Evolutionary conservation across 1,140 invertebrate species (phyloP).

Genomic region (Helicoverpa zea): DNA sequence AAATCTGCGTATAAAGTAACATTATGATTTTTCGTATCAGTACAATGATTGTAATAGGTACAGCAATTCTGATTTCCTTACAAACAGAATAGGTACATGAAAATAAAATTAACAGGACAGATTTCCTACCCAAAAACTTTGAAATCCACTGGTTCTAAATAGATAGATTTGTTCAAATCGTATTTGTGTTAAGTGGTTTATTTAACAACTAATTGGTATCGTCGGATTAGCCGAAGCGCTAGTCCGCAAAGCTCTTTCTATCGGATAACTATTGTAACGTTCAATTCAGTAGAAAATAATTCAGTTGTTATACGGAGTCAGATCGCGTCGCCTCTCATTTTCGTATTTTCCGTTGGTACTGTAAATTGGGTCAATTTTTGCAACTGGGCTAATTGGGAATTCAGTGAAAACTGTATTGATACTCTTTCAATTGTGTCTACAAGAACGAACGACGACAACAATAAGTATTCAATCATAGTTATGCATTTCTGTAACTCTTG

Average conservation of each 20-base stretch:
- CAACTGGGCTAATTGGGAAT: conserved; percentile 40
- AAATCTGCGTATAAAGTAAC: background rate
- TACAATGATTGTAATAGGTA: no score
- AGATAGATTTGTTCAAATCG: conserved; percentile 65
- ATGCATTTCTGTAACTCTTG: background rate
- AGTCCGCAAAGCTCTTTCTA: conserved; percentile 32
- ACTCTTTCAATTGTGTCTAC: conserved; percentile 1
- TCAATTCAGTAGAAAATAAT: conserved; percentile 2
- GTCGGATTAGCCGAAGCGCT: conserved; percentile 69
- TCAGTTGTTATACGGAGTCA: background rate
- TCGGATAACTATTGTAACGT: conserved; percentile 26
- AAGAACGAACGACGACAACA: background rate
- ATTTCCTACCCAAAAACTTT: conserved; percentile 54
- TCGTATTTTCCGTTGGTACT: conserved; percentile 14
- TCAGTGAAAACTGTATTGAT: conserved; percentile 32
- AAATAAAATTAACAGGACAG: no score
- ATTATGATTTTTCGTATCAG: background rate
- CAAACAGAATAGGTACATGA: no score
- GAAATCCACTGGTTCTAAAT: conserved; percentile 54
- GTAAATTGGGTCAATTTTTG: conserved; percentile 39
- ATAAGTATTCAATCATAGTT: no score
- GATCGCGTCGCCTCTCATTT: conserved; percentile 18
- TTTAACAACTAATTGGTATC: conserved; percentile 76
- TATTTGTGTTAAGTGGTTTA: conserved; percentile 78
- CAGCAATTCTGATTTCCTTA: no score